These are phyloP conservation scores for Todiramphus chloris DNA, from an alignment of 2,113 vertebrate species.

Conservation along the genomic window DNA sequence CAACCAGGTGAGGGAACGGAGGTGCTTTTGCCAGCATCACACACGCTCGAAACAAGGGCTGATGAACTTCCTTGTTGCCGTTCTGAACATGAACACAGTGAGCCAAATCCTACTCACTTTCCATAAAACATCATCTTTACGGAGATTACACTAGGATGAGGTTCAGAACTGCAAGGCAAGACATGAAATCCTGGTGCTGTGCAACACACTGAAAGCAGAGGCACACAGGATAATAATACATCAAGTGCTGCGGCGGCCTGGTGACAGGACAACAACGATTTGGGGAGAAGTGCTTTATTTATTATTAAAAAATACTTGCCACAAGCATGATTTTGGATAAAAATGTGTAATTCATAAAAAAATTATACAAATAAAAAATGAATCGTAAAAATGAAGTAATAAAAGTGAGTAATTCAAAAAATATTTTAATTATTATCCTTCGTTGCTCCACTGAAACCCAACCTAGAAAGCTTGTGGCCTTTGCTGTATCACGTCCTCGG, in stretches of 20 bases:
- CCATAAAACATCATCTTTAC: background rate
- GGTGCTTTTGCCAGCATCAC: background rate
- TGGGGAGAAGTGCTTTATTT: background rate
- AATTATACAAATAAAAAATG: background rate
- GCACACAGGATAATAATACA: rapidly evolving
- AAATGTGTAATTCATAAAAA: background rate
- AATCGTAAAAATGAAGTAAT: background rate
- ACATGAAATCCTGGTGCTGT: background rate
- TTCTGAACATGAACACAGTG: background rate
- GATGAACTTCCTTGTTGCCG: background rate
- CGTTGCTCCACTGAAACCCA: background rate
- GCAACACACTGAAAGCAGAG: background rate
- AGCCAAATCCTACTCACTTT: background rate
- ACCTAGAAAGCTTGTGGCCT: background rate
- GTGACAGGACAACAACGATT: background rate
- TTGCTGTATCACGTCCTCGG: background rate
- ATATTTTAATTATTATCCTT: background rate
- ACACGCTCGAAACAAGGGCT: background rate
- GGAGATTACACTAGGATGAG: rapidly evolving
- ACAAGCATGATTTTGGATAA: background rate
- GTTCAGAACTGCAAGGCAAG: background rate
- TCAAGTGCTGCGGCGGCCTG: background rate
- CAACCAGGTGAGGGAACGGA: background rate
- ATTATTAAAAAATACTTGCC: background rate
- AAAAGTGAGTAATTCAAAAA: background rate